Base-by-base conservation (phyloP, 2,113 vertebrate genomes). In the Ovibos moschatus region DNA sequence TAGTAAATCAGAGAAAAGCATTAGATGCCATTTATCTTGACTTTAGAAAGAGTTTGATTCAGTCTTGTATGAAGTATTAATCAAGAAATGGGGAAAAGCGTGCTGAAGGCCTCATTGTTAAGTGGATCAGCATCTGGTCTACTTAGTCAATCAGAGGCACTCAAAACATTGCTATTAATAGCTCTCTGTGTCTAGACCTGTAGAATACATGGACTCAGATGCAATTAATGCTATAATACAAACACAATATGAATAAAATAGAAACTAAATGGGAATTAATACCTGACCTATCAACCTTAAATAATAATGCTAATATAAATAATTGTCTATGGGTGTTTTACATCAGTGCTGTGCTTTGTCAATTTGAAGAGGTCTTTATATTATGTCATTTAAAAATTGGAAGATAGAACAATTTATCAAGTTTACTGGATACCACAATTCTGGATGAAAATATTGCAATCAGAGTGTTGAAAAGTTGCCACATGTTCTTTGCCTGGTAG, bases 1-100 rank as follows among this genome's bases (percentile, higher is more conserved):
- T 43, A 95, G 86, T 88, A 98, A 97, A 93, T 95, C 98, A 97
- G 43, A 30, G 13, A 95, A n/a, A 91, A 96, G 79, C 76, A 97
- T 94, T 95, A 95, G 84, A 86, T 89, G 87, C 27, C 84, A 96
- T 98, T 98, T 94, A 93, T 97, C 76, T 92, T 97, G 95, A 96
- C 93, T 95, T 96, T 85, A 96, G 91, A 87, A 95, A 76, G 87
- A 95, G 23, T 94, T 96, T 98, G 82, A 93, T 60, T 94, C 76
- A 79, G 64, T 94, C 51, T 90, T 92, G 4, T 81, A 87, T 79
- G 53, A 96, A 82, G 96, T 85, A 96, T 97, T 96, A 97, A 97
- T 97, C 93, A 96, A 95, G 85, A 95, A 97, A 90, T 47, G 81
- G 30, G 45, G 13, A 84, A 94, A 97, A 92, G 57, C 50, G 11